A percentile compares a stretch with the other conserved stretches of the same genome.
phyloP scores from a whole-genome alignment of 2,888 invertebrate species.

The Andrena dorsata region DNA sequence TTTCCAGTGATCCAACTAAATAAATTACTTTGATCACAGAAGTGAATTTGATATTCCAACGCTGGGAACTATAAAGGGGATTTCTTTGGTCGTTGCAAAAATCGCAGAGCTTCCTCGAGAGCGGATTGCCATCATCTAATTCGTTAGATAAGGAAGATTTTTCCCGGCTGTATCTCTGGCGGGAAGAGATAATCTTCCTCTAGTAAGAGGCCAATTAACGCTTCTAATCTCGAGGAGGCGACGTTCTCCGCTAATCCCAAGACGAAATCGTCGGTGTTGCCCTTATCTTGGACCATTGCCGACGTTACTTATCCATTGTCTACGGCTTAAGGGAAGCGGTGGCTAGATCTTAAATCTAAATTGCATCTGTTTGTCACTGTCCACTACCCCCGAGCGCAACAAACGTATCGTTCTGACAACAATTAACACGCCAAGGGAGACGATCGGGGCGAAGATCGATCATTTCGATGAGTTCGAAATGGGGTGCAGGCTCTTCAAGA shows the following conservation, averaged over 20 bases:
- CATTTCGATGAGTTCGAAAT: not conserved
- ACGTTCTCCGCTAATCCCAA: constrained; percentile 68
- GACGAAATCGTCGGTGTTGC: constrained; percentile 66
- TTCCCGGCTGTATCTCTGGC: not conserved
- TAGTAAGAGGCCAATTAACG: constrained; percentile 66
- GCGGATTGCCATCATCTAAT: constrained; percentile 7
- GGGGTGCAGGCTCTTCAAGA: not conserved
- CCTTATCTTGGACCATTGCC: constrained; percentile 79
- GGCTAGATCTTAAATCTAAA: constrained; percentile 83
- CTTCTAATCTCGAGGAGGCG: constrained; percentile 69
- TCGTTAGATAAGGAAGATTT: constrained; percentile 17
- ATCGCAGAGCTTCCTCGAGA: not conserved
- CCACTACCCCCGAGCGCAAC: constrained; percentile 52
- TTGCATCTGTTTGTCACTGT: constrained; percentile 82
- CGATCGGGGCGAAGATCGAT: constrained; percentile 18
- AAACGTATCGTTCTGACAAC: constrained; percentile 63
- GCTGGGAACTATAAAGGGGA: too few relatives aligned
- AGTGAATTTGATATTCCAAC: too few relatives aligned
- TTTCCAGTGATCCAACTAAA: too few relatives aligned
- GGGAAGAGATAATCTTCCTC: constrained; percentile 32
- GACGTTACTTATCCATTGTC: constrained; percentile 82
- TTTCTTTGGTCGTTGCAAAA: not conserved
- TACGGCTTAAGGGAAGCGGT: constrained; percentile 72
- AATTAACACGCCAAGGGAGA: constrained; percentile 47
- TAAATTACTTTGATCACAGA: too few relatives aligned